phyloP scores from a whole-genome alignment of 2,113 vertebrate genomes.

The Oreocharis arfaki region DNA sequence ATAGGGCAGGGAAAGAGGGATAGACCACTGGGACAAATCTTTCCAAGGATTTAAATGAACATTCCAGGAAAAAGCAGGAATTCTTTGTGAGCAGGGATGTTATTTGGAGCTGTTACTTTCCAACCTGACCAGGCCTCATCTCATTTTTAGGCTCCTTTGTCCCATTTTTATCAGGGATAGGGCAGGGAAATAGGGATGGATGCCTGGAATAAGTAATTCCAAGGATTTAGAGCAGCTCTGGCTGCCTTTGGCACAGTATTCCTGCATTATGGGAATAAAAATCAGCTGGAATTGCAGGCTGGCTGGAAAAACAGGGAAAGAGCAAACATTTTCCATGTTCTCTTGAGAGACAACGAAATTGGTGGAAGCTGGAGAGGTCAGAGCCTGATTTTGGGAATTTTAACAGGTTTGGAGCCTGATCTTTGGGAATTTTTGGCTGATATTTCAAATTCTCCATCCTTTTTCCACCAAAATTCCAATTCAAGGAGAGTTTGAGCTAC shows the following conservation, averaged over 20 bases:
- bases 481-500: not conserved
- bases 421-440: not conserved
- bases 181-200: not conserved
- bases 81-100: too few species aligned
- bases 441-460: not conserved
- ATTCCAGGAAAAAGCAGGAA: not conserved
- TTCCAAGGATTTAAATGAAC: too few species aligned
- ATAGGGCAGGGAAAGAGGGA: not conserved
- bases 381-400: not conserved
- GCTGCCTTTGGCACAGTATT: not conserved
- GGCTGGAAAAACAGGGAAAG: not conserved
- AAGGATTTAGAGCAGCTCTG: not conserved
- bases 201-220: fast-evolving
- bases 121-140: not conserved
- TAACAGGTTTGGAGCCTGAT: not conserved
- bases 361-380: not conserved
- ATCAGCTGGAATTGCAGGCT: not conserved
- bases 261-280: not conserved
- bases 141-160: not conserved
- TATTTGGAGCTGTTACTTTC: not conserved
- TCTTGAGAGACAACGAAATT: not conserved
- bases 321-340: not conserved
- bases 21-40: fast-evolving
- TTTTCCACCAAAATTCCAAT: not conserved
- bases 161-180: not conserved